Evolutionary conservation across 2,113 vertebrate species (phyloP).

Genomic region (Erpornis zantholeuca): DNA sequence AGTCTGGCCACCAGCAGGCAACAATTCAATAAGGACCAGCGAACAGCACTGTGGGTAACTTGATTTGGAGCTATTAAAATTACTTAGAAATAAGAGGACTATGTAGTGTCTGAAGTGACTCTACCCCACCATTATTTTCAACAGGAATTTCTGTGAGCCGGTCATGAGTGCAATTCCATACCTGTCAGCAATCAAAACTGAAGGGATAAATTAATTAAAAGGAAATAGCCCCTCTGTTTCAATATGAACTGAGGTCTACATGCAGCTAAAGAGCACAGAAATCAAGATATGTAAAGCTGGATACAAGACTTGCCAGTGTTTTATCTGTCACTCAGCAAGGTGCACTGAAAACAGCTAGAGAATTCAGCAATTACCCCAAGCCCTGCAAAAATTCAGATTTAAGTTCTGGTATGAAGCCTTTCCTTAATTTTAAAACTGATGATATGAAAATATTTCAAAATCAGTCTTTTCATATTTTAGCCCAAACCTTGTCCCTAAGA

Average conservation of each 20-base stretch:
- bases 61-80: slow-evolving; percentile 51
- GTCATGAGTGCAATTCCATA: neutral
- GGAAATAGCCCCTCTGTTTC: neutral
- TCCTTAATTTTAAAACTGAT: neutral
- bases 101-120: neutral
- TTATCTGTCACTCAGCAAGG: neutral
- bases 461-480: neutral
- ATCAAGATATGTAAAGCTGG: neutral
- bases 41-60: slow-evolving; percentile 38
- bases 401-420: neutral
- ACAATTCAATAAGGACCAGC: slow-evolving; percentile 33
- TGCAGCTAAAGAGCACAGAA: neutral
- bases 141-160: neutral
- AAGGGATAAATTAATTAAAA: slow-evolving; percentile 9
- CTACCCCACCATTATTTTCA: neutral
- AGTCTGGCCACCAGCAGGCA: slow-evolving; percentile 42
- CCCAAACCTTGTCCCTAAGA: neutral
- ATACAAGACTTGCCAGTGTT: neutral
- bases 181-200: slow-evolving; percentile 5
- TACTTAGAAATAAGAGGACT: slow-evolving; percentile 20
- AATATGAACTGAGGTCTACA: neutral
- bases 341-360: neutral
- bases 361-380: neutral
- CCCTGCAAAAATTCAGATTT: neutral
- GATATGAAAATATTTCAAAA: neutral